These are phyloP conservation scores for Drosophila neonasuta DNA, from an alignment of 2,888 invertebrate genomes.

Conservation along the genomic window DNA sequence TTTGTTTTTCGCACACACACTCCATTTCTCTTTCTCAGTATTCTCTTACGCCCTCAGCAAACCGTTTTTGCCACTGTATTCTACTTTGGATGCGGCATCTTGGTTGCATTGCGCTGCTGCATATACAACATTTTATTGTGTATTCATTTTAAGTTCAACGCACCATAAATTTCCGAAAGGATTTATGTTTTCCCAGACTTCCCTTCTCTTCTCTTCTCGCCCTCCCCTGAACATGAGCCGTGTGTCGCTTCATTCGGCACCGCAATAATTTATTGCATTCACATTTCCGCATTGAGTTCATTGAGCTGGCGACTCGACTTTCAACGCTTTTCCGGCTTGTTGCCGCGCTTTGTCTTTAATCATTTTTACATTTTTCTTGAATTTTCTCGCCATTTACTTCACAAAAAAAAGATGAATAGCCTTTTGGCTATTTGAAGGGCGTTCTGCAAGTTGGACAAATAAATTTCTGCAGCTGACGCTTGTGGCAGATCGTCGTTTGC, in stretches of 20 bases:
- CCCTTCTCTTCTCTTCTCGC: slow-evolving; percentile 4
- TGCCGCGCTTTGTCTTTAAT: slow-evolving; percentile 40
- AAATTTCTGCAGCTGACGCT: slow-evolving; percentile 65
- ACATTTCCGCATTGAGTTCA: slow-evolving; percentile 71
- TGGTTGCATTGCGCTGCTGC: slow-evolving; percentile 51
- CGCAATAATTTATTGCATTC: slow-evolving; percentile 66
- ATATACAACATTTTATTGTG: slow-evolving; percentile 64
- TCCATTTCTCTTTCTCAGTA: background rate
- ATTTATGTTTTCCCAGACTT: slow-evolving; percentile 66
- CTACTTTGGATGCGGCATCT: slow-evolving; percentile 34
- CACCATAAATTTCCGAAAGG: slow-evolving; percentile 69
- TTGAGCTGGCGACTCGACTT: slow-evolving; percentile 57
- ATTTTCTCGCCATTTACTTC: slow-evolving; percentile 18
- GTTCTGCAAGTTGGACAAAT: slow-evolving; percentile 45
- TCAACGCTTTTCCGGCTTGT: slow-evolving; percentile 36
- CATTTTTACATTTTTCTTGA: slow-evolving; percentile 39
- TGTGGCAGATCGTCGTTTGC: slow-evolving; percentile 23
- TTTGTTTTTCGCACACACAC: slow-evolving; percentile 35
- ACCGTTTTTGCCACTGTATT: slow-evolving; percentile 2
- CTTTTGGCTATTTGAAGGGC: no score
- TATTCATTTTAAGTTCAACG: slow-evolving; percentile 73
- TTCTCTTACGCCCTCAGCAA: background rate
- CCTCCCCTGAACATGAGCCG: slow-evolving; percentile 12
- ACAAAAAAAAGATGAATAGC: no score
- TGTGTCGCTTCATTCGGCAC: slow-evolving; percentile 51